Conservation (phyloP, 2,888 invertebrate species). For the Dynastes maya region DNA sequence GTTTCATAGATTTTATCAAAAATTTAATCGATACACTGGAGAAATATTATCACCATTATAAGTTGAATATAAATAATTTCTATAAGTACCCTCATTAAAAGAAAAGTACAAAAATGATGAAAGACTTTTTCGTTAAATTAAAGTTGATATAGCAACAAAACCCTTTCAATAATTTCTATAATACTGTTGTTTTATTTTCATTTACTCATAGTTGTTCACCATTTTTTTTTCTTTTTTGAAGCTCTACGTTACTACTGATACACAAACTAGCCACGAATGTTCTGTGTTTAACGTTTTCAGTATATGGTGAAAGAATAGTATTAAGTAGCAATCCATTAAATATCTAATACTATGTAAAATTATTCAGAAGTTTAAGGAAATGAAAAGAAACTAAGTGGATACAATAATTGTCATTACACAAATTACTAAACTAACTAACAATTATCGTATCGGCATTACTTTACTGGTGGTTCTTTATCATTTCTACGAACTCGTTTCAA, state of each 20-base stretch:
- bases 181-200: conserved; percentile 26
- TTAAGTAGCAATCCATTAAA: conserved; percentile 27
- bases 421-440: background rate
- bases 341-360: conserved; percentile 24
- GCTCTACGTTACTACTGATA: conserved; percentile 13
- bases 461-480: background rate
- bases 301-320: conserved; percentile 14
- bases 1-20: background rate
- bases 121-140: too few relatives aligned
- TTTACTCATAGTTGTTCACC: conserved; percentile 11
- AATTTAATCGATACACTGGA: background rate
- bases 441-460: background rate
- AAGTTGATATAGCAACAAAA: too few relatives aligned
- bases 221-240: conserved; percentile 17
- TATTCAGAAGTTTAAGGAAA: background rate
- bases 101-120: too few relatives aligned
- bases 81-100: too few relatives aligned
- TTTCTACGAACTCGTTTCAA: background rate
- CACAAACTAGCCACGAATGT: background rate
- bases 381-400: conserved; percentile 7
- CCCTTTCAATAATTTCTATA: background rate
- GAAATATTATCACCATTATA: background rate
- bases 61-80: background rate
- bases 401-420: background rate
- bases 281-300: background rate